Evolutionary conservation across 1,140 invertebrate species (phyloP).

Genomic region (Trichomalopsis sarcophagae): DNA sequence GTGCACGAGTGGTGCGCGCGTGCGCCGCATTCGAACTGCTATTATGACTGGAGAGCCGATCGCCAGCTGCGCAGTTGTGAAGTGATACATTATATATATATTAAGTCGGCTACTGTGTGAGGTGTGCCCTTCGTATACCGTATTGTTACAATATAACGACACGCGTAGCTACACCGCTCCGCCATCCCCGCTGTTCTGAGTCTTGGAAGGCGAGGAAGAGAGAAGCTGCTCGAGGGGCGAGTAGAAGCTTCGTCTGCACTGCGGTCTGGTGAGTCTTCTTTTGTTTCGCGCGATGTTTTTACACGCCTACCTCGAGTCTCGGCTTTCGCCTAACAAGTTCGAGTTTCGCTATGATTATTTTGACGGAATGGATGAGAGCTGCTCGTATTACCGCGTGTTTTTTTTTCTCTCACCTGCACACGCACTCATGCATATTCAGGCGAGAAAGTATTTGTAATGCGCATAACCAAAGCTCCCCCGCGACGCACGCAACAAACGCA

Average conservation of each 20-base stretch:
- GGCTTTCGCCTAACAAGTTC: background rate
- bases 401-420: no score
- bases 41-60: background rate
- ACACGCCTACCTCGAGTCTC: background rate
- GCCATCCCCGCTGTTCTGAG: background rate
- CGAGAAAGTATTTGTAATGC: background rate
- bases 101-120: background rate
- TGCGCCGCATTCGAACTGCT: background rate
- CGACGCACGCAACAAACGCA: background rate
- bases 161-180: no score
- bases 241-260: background rate
- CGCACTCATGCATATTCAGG: background rate
- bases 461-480: background rate
- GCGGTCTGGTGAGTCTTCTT: background rate
- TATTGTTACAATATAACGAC: no score
- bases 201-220: background rate
- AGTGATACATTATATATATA: slow-evolving; percentile 19
- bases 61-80: slow-evolving; percentile 20
- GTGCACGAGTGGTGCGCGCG: background rate
- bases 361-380: background rate
- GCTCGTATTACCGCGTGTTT: no score
- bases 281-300: background rate
- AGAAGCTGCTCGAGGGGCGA: background rate
- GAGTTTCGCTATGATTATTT: background rate
- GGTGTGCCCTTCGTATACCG: background rate